phyloP scores from a whole-genome alignment of 1,140 invertebrate genomes.

The Dreissena polymorpha region DNA sequence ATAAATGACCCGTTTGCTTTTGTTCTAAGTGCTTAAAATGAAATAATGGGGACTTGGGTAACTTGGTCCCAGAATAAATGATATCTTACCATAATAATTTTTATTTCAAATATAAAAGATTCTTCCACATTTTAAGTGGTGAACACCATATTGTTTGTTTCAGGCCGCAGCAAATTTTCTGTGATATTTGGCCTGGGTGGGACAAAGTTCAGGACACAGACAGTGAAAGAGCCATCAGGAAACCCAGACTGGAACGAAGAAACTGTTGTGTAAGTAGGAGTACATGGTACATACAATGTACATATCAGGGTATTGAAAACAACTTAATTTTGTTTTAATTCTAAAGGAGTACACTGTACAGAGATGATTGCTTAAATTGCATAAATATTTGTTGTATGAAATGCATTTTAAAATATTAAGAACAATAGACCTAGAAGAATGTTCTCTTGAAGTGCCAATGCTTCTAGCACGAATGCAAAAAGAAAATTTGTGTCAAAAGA shows the following conservation, averaged over 20 bases:
- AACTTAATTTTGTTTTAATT: too few species aligned
- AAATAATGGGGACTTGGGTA: not conserved
- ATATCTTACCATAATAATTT: not conserved
- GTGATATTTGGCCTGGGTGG: slow-evolving; percentile 76
- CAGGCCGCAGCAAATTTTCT: slow-evolving; percentile 75
- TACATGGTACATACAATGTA: too few species aligned
- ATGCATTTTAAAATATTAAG: too few species aligned
- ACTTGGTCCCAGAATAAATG: not conserved
- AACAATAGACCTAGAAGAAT: too few species aligned
- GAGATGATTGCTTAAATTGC: too few species aligned
- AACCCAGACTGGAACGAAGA: slow-evolving; percentile 78
- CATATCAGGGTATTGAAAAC: too few species aligned
- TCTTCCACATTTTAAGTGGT: not conserved
- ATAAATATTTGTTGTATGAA: not conserved
- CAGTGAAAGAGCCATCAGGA: slow-evolving; percentile 71
- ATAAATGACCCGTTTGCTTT: too few species aligned
- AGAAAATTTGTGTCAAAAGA: too few species aligned
- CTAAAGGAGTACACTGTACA: too few species aligned
- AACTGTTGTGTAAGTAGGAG: slow-evolving; percentile 73
- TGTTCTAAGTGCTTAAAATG: not conserved
- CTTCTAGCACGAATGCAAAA: too few species aligned
- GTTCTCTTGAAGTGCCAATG: too few species aligned
- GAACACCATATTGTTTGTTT: not conserved
- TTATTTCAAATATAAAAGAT: too few species aligned
- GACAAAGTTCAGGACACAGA: slow-evolving; percentile 73